phyloP scores from a whole-genome alignment of 2,888 invertebrate species.

The Crocallis elinguaria region DNA sequence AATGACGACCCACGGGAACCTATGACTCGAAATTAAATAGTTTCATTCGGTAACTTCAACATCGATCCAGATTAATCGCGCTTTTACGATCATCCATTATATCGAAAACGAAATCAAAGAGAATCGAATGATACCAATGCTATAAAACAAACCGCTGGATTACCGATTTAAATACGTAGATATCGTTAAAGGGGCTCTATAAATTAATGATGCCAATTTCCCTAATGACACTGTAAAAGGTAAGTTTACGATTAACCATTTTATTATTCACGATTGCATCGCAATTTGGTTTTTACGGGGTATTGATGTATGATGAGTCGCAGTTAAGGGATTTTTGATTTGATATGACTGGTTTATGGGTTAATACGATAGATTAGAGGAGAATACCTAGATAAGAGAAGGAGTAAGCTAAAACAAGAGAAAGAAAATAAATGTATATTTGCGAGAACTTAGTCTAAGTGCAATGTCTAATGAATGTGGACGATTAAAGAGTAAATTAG shows the following conservation, averaged over 20 bases:
- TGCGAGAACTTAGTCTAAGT: too few species aligned
- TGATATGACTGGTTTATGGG: background rate
- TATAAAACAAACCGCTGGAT: constrained; percentile 81
- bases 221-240: constrained; percentile 83
- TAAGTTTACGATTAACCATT: constrained; percentile 75
- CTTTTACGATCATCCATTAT: constrained; percentile 34
- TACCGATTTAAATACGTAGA: constrained; percentile 80
- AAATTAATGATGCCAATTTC: constrained; percentile 82
- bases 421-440: too few species aligned
- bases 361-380: background rate
- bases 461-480: too few species aligned
- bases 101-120: constrained; percentile 51
- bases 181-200: constrained; percentile 65
- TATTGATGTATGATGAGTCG: constrained; percentile 34
- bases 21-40: constrained; percentile 1
- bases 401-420: too few species aligned
- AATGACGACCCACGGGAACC: constrained; percentile 13
- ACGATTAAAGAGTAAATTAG: too few species aligned
- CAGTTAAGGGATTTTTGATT: background rate
- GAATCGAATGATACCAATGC: constrained; percentile 71
- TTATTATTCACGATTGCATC: constrained; percentile 61
- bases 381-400: too few species aligned
- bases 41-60: constrained; percentile 7
- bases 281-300: constrained; percentile 40
- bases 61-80: constrained; percentile 25